A percentile compares a stretch with the other conserved stretches of the same genome.
phyloP scores from a whole-genome alignment of 2,888 invertebrate genomes.

The Tipula lateralis region DNA sequence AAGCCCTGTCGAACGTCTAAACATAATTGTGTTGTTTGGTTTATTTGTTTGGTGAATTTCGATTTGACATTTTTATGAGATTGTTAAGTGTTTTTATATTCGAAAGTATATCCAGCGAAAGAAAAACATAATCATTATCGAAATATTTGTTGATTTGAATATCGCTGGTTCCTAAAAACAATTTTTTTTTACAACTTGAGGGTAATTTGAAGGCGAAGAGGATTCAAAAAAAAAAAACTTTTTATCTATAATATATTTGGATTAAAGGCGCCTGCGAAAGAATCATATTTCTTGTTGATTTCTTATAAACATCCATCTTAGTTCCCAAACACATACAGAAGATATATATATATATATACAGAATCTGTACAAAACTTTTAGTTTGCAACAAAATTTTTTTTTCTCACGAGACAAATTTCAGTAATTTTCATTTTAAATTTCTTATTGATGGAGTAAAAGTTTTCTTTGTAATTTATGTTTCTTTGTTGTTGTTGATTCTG shows the following conservation, averaged over 20 bases:
- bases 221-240: background rate
- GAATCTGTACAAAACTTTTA: background rate
- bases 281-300: background rate
- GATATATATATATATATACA: background rate
- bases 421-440: constrained; percentile 24
- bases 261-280: background rate
- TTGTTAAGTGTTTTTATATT: background rate
- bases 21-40: background rate
- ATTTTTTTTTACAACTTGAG: background rate
- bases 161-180: background rate
- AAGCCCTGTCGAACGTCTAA: background rate
- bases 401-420: constrained; percentile 24
- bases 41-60: background rate
- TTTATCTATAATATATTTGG: background rate
- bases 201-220: background rate
- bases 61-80: background rate
- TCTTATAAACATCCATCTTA: background rate
- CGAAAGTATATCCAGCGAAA: background rate
- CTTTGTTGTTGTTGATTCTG: background rate
- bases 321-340: background rate
- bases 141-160: background rate
- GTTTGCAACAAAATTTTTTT: background rate
- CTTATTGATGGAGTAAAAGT: constrained; percentile 19
- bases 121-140: background rate
- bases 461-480: background rate